Evolutionary conservation across 2,888 invertebrate species (phyloP).

Genomic region (Lithophane socia): DNA sequence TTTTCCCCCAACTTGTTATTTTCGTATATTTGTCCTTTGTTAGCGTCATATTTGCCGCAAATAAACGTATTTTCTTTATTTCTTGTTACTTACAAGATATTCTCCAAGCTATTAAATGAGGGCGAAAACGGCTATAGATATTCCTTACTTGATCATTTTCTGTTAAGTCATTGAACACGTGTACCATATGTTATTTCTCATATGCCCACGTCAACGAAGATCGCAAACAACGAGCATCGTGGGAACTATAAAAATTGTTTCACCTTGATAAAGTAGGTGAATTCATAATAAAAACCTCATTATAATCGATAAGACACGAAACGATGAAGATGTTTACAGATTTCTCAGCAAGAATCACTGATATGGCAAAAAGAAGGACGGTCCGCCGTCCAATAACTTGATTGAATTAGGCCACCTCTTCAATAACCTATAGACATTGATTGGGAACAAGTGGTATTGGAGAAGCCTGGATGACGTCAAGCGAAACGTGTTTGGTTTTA

Average conservation of each 20-base stretch:
- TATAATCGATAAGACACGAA: constrained; percentile 10
- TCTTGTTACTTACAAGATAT: not conserved
- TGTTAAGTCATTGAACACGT: constrained; percentile 28
- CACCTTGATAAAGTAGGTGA: constrained; percentile 39
- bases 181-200: constrained; percentile 57
- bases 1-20: too few species aligned
- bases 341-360: constrained; percentile 17
- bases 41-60: too few species aligned
- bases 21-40: too few species aligned
- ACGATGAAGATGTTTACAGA: constrained; percentile 13
- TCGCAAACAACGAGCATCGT: constrained; percentile 49
- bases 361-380: constrained; percentile 13
- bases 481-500: constrained; percentile 33
- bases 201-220: constrained; percentile 31
- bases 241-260: constrained; percentile 54
- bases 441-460: constrained; percentile 49
- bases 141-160: not conserved
- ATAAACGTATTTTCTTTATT: too few species aligned
- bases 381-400: constrained; percentile 42
- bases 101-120: not conserved
- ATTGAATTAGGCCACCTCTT: constrained; percentile 49
- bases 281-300: constrained; percentile 9
- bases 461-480: constrained; percentile 46
- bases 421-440: constrained; percentile 25
- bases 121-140: not conserved